phyloP scores from a whole-genome alignment of 2,888 invertebrate genomes.

The Dioctria linearis region DNA sequence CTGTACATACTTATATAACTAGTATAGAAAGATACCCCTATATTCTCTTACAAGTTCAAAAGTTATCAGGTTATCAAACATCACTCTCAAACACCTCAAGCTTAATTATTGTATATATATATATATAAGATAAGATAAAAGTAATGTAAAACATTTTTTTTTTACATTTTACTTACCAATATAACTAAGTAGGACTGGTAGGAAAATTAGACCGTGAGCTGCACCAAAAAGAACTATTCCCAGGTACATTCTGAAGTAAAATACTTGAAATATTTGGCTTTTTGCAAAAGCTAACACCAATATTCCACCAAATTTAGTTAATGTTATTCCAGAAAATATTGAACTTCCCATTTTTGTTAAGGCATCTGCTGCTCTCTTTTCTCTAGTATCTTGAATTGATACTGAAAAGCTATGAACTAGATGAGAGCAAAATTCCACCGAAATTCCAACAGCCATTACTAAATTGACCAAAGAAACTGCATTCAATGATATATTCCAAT shows the following conservation, averaged over 20 bases:
- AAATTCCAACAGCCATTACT: conserved; percentile 98
- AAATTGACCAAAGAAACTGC: conserved; percentile 98
- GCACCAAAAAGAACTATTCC: conserved; percentile 98
- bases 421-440: conserved; percentile 99
- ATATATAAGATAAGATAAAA: too few relatives aligned
- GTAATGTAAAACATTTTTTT: too few relatives aligned
- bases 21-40: too few relatives aligned
- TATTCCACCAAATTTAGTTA: conserved; percentile 98
- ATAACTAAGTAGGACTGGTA: conserved; percentile 97
- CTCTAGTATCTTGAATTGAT: conserved; percentile 80
- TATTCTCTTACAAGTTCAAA: too few relatives aligned
- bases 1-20: too few relatives aligned
- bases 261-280: conserved; percentile 96
- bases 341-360: conserved; percentile 94
- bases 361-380: conserved; percentile 85
- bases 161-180: conserved; percentile 78
- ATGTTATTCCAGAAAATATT: conserved; percentile 96
- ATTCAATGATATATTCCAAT: conserved; percentile 96
- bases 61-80: too few relatives aligned
- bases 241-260: conserved; percentile 98
- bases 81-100: too few relatives aligned
- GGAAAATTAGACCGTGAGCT: conserved; percentile 95
- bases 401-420: conserved; percentile 92
- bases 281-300: conserved; percentile 97
- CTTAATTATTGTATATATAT: too few relatives aligned